Percentiles rank a stretch among this genome's conserved stretches.
Evolutionary conservation across 1,140 invertebrate genomes (phyloP).

Genomic region (Drepana arcuata): DNA sequence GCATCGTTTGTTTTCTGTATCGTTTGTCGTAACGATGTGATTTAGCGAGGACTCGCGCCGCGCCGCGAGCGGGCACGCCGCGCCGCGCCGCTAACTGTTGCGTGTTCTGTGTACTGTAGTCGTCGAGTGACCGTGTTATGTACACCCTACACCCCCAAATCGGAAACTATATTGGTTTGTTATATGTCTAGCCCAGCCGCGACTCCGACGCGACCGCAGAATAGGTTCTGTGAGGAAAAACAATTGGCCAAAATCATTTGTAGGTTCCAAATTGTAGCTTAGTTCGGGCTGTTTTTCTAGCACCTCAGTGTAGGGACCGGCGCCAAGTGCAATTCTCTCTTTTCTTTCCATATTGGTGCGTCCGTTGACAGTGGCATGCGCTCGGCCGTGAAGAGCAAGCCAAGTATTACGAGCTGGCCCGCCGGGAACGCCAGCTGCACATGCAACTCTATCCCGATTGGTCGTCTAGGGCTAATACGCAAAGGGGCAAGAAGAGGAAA

Average conservation of each 20-base stretch:
- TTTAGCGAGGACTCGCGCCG: conserved; percentile 5
- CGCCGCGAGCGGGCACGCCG: conserved; percentile 10
- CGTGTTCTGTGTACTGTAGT: conserved; percentile 67
- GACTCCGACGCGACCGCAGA: conserved; percentile 56
- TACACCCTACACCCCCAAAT: conserved; percentile 42
- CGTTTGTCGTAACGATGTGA: too few species aligned
- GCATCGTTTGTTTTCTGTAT: too few species aligned
- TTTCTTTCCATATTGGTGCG: conserved; percentile 72
- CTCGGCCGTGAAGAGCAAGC: conserved; percentile 98
- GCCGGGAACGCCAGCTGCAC: conserved; percentile 97
- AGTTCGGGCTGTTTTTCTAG: conserved; percentile 74
- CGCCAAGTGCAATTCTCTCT: conserved; percentile 69
- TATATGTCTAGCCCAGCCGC: conserved; percentile 60
- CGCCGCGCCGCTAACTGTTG: conserved; percentile 40
- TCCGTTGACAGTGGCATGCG: conserved; percentile 94
- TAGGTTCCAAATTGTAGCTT: conserved; percentile 63
- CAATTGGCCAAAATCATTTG: conserved; percentile 67
- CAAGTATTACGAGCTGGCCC: conserved; percentile 99
- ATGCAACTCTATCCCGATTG: conserved; percentile 99
- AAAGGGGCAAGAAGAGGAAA: conserved; percentile 99
- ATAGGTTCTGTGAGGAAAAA: conserved; percentile 70
- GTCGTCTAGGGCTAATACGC: conserved; percentile 97
- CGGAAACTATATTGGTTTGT: conserved; percentile 69
- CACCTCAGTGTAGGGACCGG: conserved; percentile 58
- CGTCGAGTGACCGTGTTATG: conserved; percentile 63